phyloP scores from a whole-genome alignment of 2,113 vertebrate species.

The Pterocles burchelli region DNA sequence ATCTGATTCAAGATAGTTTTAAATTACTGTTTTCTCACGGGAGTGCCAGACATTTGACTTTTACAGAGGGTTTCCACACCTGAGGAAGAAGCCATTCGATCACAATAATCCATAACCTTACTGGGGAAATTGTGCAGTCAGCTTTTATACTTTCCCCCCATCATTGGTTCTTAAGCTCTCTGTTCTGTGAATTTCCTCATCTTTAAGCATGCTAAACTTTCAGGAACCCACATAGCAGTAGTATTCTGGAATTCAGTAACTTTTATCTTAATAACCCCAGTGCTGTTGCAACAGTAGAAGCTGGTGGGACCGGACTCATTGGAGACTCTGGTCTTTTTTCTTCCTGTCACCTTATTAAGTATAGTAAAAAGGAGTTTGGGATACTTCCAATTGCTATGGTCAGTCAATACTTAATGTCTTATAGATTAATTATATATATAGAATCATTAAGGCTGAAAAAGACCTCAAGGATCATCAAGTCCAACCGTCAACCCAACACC shows the following conservation, averaged over 20 bases:
- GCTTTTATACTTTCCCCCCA: not conserved
- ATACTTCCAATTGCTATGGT: not conserved
- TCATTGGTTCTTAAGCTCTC: not conserved
- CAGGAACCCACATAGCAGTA: not conserved
- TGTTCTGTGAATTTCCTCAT: not conserved
- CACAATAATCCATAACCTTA: not conserved
- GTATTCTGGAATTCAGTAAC: not conserved
- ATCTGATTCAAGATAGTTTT: not conserved
- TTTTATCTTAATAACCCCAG: not conserved
- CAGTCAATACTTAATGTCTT: accelerated
- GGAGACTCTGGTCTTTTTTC: not conserved
- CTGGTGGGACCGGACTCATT: not conserved
- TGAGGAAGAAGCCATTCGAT: not conserved
- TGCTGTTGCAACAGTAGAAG: not conserved
- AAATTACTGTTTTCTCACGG: not conserved
- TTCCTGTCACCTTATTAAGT: not conserved
- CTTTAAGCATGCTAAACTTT: not conserved
- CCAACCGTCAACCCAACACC: too few relatives aligned
- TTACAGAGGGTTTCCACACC: not conserved
- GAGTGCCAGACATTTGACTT: not conserved
- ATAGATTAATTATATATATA: too few relatives aligned
- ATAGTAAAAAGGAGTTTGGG: not conserved
- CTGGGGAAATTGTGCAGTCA: not conserved
- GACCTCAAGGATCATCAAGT: too few relatives aligned
- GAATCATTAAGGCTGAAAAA: too few relatives aligned